Base-by-base conservation (phyloP, 2,888 invertebrate genomes). In the Drosophila ochracea region DNA sequence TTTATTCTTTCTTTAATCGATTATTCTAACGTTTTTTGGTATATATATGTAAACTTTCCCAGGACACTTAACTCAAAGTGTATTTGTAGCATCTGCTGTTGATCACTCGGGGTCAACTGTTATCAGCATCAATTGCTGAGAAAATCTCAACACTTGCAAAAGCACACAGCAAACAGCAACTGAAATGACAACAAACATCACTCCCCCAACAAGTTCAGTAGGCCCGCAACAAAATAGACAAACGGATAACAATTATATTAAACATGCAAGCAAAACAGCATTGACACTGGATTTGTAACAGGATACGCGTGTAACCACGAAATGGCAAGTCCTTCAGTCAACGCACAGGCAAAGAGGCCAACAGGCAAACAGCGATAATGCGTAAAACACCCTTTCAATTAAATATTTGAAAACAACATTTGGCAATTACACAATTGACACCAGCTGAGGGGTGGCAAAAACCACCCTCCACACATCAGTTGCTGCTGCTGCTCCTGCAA, bases 241-340 rank as follows among this genome's bases (percentile, higher is more conserved):
- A 90, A 64, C 87, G 89, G 90, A 87, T 89, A 84, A 90, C 84
- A 91, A 91, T 85, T 89, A 91, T 86, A 84, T 87, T 84, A 83
- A 90, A 91, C 77, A 84, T 57, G 84, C 75, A 85, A 74, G 80
- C 82, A 88, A 86, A 83, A 81, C 78, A 83, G 62, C 80, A 76
- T 76, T 68, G 80, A 73, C 90, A 89, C 82, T 84, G 91, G 92
- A 91, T 92, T 92, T 92, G 93, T 89, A 92, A 93, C 92, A 90
- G 91, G 93, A 93, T 93, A 93, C 88, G 89, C 93, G 93, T 93
- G 93, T 91, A 92, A 92, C 92, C 93, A 90, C 91, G 88, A 82
- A 90, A 72, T 76, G 82, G 72, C 79, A 71, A 79, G 73, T 74
- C 77, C 69, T 68, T 55, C 53, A 61, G 54, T 54, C 52, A 37